Base-by-base conservation (phyloP, 2,888 invertebrate species). In the Lysandra coridon region DNA sequence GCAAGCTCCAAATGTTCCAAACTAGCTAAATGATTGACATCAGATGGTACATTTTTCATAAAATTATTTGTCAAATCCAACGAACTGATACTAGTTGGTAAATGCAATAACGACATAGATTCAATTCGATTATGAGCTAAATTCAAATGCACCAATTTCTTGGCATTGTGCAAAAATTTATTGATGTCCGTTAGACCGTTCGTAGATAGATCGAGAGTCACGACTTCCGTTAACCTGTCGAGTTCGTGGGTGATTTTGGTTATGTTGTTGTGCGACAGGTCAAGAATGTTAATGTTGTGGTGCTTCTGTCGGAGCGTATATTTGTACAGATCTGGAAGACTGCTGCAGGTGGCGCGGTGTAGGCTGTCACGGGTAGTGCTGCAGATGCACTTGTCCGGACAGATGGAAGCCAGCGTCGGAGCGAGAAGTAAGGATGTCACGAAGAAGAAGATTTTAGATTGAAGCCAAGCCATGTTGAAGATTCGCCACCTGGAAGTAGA, bases 311-410 rank as follows among this genome's bases (percentile, higher is more conserved):
- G 90, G 76, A 93, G 88, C 69, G 91, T 93, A 84, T 91, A 95
- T 85, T 95, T 98, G 90, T 97, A 97, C 12, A 98, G 96, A 75
- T 97, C 97, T 82, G 97, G 96, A 85, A 98, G 97, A 79, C 96
- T 93, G 80, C 96, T 95, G 87, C 96, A 96, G 81, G 95, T 95
- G 53, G 95, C 95, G 81, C 97, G 95, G 60, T 97, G 96, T 83
- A 96, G 96, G 78, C 96, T 94, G 87, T 97, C 97, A n/a, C 96
- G 96, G 33, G 96, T 95, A 60, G 95, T 94, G 82, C 95, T 95
- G 85, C 96, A 96, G 78, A 91, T 89, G 85, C 96, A 95, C 83
- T 91, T 87, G 79, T 94, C 91, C 23, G 96, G 96, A 83, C 96
- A 96, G 79, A 92, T 86, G 64, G 91, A 86, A 53, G 92, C 89